Evolutionary conservation across 2,113 vertebrate genomes (phyloP), one percentile per base, ranked within the genome.

Genomic region (Fregetta grallaria): DNA sequence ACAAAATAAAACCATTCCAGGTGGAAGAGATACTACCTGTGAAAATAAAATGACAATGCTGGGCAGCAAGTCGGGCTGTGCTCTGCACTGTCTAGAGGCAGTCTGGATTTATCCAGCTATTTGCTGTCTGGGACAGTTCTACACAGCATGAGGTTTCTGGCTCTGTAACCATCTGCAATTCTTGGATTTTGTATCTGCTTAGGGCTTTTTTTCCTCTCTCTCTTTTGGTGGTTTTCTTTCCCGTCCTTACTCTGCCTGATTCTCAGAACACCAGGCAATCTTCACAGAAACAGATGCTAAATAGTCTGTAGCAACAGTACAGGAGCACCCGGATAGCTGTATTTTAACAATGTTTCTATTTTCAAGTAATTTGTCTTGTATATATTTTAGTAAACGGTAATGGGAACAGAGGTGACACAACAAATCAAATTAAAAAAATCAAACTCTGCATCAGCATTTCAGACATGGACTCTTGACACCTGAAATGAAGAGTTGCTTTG

Each of bases 51-150:
- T 66, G 23, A 89, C 61, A 82, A 17, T 61, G 68, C 80, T 95
- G 73, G 58, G 81, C 76, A 95, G 73, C 66, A 65, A 95, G 70
- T 14, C 18, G 17, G 26, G 66, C 59, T 93, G 42, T 67, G 61
- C 49, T 84, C 53, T 85, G 83, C 67, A 65, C 86, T 89, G 96
- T 95, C 91, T 95, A 65, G 84, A 76, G 36, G 58, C 86, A 94
- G 95, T 95, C 91, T 95, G 89, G 91, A 82, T 71, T 89, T 94
- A 85, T 62, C 77, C 53, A 84, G 53, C 76, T 94, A 66, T 96
- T 97, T 97, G 77, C 92, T 97, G 95, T 97, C 96, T 97, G 95
- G 92, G 91, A 94, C 79, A 75, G 91, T 91, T 96, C 83, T 92
- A 66, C 92, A 79, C 80, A 95, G 96, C 88, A 45, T 96, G 95